Conservation (phyloP, 2,888 invertebrate species). For the Aradus depressus region DNA sequence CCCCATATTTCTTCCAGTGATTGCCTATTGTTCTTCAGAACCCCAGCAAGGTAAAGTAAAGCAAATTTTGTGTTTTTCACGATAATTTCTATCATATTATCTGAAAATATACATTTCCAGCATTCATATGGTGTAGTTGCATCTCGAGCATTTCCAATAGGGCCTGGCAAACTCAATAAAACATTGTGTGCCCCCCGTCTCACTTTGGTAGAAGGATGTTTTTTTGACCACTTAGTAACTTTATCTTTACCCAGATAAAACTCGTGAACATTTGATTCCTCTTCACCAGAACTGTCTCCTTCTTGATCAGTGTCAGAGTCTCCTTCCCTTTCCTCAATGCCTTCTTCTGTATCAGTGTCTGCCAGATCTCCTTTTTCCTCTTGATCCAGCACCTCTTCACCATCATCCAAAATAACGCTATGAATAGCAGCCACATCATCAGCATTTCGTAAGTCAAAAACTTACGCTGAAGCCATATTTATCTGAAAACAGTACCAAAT, state of each 20-base stretch:
- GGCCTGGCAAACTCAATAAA: neutral
- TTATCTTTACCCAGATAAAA: neutral
- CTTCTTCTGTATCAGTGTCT: neutral
- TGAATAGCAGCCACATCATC: too few relatives aligned
- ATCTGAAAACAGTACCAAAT: too few relatives aligned
- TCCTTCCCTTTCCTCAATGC: too few relatives aligned
- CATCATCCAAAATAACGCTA: neutral
- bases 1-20: slow-evolving; percentile 24
- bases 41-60: slow-evolving; percentile 23
- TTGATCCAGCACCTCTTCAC: neutral
- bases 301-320: too few relatives aligned
- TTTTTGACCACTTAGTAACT: neutral
- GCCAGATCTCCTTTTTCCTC: neutral
- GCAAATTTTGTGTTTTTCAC: slow-evolving; percentile 22
- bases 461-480: too few relatives aligned
- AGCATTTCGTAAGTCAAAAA: too few relatives aligned
- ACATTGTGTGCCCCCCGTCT: neutral
- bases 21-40: slow-evolving; percentile 14
- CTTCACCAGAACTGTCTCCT: neutral
- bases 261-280: neutral
- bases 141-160: neutral
- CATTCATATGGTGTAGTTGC: neutral
- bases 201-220: neutral
- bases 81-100: neutral
- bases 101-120: neutral